These are phyloP conservation scores for Spinibarbus caldwelli DNA, from an alignment of 2,797 vertebrate genomes.

Conservation along the genomic window DNA sequence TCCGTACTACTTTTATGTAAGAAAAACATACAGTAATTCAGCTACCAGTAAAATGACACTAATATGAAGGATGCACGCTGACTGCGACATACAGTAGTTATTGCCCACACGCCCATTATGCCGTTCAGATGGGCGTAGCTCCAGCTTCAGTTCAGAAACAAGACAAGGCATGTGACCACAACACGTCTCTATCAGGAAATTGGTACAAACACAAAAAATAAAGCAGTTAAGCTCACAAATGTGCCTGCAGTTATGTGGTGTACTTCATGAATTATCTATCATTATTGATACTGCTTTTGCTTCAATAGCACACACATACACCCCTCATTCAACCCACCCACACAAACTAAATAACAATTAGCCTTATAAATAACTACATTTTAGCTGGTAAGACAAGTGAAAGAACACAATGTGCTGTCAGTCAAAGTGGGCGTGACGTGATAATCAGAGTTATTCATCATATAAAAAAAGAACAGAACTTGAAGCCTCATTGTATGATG, in stretches of 20 bases:
- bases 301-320: not conserved
- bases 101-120: slow-evolving; percentile 6
- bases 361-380: not conserved
- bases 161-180: slow-evolving; percentile 30
- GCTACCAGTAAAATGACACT: not conserved
- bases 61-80: not conserved
- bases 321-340: not conserved
- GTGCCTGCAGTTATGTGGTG: not conserved
- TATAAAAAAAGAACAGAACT: not conserved
- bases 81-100: not conserved
- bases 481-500: not conserved
- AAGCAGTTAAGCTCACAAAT: slow-evolving; percentile 2
- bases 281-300: not conserved
- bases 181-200: not conserved
- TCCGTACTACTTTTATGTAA: not conserved
- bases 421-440: slow-evolving; percentile 6
- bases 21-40: not conserved
- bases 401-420: slow-evolving; percentile 8
- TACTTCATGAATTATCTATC: not conserved
- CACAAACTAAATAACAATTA: not conserved
- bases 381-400: not conserved
- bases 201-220: not conserved
- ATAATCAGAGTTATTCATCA: not conserved
- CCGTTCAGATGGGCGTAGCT: slow-evolving; percentile 8
- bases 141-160: slow-evolving; percentile 19